These are phyloP conservation scores for Lepidurus apus DNA, from an alignment of 1,140 invertebrate species.

Conservation along the genomic window DNA sequence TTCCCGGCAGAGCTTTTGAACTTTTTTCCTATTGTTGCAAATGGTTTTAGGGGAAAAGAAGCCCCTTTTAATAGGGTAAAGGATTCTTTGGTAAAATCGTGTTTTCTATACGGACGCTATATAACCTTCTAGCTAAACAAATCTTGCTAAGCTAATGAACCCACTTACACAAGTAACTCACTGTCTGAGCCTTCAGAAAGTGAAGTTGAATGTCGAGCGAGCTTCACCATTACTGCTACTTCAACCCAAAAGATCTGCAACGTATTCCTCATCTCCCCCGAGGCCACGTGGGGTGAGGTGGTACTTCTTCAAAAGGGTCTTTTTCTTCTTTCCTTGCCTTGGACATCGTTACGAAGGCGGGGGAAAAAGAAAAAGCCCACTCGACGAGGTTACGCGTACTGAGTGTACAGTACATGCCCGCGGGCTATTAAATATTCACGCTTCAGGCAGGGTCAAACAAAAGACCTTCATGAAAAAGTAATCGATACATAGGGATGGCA, in stretches of 20 bases:
- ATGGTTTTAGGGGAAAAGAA: too few species aligned
- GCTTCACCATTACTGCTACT: conserved; percentile 4
- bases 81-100: too few species aligned
- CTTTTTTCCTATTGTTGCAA: too few species aligned
- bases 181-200: not conserved
- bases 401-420: not conserved
- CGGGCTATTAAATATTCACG: not conserved
- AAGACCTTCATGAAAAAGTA: not conserved
- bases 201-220: not conserved
- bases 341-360: not conserved
- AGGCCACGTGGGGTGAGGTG: not conserved
- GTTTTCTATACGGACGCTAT: too few species aligned
- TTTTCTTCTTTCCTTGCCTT: not conserved
- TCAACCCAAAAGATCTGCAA: not conserved
- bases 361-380: not conserved
- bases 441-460: not conserved
- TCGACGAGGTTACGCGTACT: not conserved
- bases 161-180: not conserved
- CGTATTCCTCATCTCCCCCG: not conserved
- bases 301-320: not conserved
- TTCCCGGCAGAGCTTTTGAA: too few species aligned
- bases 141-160: not conserved
- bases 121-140: not conserved
- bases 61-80: too few species aligned
- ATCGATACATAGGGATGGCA: not conserved